Evolutionary conservation across 2,113 vertebrate genomes (phyloP), one percentile per base, ranked within the genome.

Genomic region (Stigmatopora nigra): DNA sequence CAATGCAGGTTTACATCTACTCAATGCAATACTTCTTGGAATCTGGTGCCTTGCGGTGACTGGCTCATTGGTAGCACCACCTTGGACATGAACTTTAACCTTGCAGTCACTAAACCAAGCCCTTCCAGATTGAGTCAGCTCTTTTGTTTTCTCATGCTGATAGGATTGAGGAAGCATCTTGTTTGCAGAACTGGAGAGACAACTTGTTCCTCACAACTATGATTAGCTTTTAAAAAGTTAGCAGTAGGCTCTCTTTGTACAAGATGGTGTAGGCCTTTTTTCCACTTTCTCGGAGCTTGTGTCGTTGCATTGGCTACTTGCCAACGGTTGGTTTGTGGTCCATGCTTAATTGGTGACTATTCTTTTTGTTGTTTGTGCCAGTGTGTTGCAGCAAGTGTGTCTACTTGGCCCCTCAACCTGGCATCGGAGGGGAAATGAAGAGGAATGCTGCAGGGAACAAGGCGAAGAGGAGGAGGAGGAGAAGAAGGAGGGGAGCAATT

Each of bases 301-400:
- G 51, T 63, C 62, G 62, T 19, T 63, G 10, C 22, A 2, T 76
- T 56, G 73, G 61, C 72, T 65, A 69, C 71, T 52, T 69, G 73
- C 67, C 46, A 70, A 16, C 38, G 41, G 62, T 69, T 56, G 12
- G 13, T 56, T 56, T 56, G 53, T 56, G 53, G 60, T 61, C 20
- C 25, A 38, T 25, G 31, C 38, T 19, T 22, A 46, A 78, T 65
- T 74, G 55, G 71, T 63, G 53, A 71, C 25, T 61, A 22, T 71
- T 25, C n/a, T 41, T 65, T 56, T 52, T 75, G 1, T 68, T 72
- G 62, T 86, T 78, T 82, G 65, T 86, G 76, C 68, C 84, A 85
- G 87, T 89, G 82, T 89, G 83, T 88, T 88, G 82, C 87, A 87
- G 86, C 86, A 75, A 82, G 82, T 87, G 81, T 89, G 81, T 87